A percentile compares a stretch with the other conserved stretches of the same genome.
Conservation (phyloP, 2,888 invertebrate genomes). For the Conistra vaccinii region DNA sequence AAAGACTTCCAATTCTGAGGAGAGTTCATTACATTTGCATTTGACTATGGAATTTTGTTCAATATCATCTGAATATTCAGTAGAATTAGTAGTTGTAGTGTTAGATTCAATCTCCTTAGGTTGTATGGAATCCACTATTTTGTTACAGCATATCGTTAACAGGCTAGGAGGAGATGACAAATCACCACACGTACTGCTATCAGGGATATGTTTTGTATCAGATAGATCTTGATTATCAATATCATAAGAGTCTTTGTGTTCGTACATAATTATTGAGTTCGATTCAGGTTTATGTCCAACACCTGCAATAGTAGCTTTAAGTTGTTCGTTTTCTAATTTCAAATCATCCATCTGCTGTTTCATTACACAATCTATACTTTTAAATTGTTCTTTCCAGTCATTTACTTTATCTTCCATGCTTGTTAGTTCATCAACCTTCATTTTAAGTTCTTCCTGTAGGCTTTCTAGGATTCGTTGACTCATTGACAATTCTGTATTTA, state of each 20-base stretch:
- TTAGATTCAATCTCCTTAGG: constrained; percentile 69
- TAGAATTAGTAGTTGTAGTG: constrained; percentile 66
- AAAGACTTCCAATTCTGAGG: constrained; percentile 63
- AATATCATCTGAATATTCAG: constrained; percentile 54
- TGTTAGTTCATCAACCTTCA: constrained; percentile 76
- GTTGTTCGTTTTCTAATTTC: constrained; percentile 74
- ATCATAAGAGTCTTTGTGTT: constrained; percentile 45
- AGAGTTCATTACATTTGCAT: constrained; percentile 71
- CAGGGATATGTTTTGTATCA: constrained; percentile 14
- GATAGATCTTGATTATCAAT: constrained; percentile 34
- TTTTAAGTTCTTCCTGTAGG: constrained; percentile 74
- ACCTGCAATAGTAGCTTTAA: constrained; percentile 66
- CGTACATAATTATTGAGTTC: constrained; percentile 30
- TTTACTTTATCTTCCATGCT: constrained; percentile 74
- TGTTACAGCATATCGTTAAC: constrained; percentile 81
- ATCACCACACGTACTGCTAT: constrained; percentile 50
- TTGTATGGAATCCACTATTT: constrained; percentile 76
- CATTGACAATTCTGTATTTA: constrained; percentile 70
- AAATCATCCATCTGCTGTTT: constrained; percentile 76
- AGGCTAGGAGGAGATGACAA: constrained; percentile 79
- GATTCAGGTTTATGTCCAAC: constrained; percentile 42
- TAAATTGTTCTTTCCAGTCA: constrained; percentile 77
- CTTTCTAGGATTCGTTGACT: constrained; percentile 72
- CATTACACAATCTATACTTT: constrained; percentile 70
- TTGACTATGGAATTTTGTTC: constrained; percentile 49